These are phyloP conservation scores for Anagyrus pseudococci DNA, from an alignment of 2,888 invertebrate genomes.

Conservation along the genomic window DNA sequence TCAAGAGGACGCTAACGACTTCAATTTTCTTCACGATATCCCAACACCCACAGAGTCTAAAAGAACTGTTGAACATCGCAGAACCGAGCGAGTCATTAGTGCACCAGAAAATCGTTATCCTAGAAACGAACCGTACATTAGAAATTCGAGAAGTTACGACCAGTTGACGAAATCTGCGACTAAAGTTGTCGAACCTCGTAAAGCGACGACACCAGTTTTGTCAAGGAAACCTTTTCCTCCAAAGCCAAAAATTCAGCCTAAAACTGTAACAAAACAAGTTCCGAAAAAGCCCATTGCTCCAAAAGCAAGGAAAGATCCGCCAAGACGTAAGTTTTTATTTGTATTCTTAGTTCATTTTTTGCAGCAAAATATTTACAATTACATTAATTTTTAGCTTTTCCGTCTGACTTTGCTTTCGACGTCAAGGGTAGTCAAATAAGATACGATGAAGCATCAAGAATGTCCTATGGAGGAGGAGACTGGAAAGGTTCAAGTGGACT, in stretches of 20 bases:
- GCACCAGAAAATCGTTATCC: constrained; percentile 41
- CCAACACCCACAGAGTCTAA: constrained; percentile 3
- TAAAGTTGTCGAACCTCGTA: constrained; percentile 27
- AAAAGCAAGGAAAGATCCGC: constrained; percentile 45
- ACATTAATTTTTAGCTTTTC: constrained; percentile 20
- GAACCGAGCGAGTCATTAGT: constrained; percentile 34
- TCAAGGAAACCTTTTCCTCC: constrained; percentile 28
- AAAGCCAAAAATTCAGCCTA: constrained; percentile 44
- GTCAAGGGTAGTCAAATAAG: constrained; percentile 34
- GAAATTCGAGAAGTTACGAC: constrained; percentile 55
- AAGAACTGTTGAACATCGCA: constrained; percentile 13
- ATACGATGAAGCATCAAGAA: constrained; percentile 28
- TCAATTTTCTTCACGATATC: constrained; percentile 5
- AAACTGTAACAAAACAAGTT: constrained; percentile 41
- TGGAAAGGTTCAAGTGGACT: constrained; percentile 11
- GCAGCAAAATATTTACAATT: background rate
- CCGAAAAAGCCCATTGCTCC: constrained; percentile 41
- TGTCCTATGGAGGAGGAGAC: constrained; percentile 30
- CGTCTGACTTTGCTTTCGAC: constrained; percentile 30
- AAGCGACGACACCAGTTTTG: constrained; percentile 9
- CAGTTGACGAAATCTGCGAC: constrained; percentile 49
- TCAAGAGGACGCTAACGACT: constrained; percentile 10
- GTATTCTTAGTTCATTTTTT: background rate
- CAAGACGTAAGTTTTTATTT: constrained; percentile 40
- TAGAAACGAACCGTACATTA: constrained; percentile 44